phyloP scores from a whole-genome alignment of 2,888 invertebrate species.

The Platycheirus albimanus region DNA sequence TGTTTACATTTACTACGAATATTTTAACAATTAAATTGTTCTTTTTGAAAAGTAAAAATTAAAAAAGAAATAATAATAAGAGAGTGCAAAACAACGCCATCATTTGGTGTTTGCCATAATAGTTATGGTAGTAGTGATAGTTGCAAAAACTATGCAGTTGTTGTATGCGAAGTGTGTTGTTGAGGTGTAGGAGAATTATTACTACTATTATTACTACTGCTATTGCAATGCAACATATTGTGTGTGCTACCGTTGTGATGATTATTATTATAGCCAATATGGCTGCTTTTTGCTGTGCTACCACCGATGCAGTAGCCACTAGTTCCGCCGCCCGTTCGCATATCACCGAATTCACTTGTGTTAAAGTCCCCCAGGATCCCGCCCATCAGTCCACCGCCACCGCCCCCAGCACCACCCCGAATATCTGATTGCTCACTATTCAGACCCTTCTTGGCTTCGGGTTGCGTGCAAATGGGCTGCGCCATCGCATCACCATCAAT shows the following conservation, averaged over 20 bases:
- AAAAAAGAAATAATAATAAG: conserved; percentile 72
- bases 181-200: conserved; percentile 75
- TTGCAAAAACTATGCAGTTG: conserved; percentile 80
- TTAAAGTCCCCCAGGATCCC: conserved; percentile 81
- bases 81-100: conserved; percentile 66
- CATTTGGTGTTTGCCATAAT: conserved; percentile 65
- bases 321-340: conserved; percentile 72
- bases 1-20: conserved; percentile 49
- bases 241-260: conserved; percentile 78
- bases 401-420: conserved; percentile 75
- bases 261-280: conserved; percentile 76
- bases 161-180: conserved; percentile 77
- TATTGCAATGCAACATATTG: conserved; percentile 82
- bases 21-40: conserved; percentile 74
- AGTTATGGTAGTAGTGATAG: conserved; percentile 73
- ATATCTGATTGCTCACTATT: conserved; percentile 75
- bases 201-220: conserved; percentile 77
- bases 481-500: conserved; percentile 80
- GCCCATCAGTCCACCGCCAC: conserved; percentile 80
- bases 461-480: conserved; percentile 82
- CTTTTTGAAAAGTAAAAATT: conserved; percentile 78
- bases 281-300: conserved; percentile 60
- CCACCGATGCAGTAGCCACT: conserved; percentile 67
- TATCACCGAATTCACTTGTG: conserved; percentile 82
- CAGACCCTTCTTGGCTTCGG: conserved; percentile 79